phyloP scores from a whole-genome alignment of 2,113 vertebrate species.

The Phrynosoma blainvillii region DNA sequence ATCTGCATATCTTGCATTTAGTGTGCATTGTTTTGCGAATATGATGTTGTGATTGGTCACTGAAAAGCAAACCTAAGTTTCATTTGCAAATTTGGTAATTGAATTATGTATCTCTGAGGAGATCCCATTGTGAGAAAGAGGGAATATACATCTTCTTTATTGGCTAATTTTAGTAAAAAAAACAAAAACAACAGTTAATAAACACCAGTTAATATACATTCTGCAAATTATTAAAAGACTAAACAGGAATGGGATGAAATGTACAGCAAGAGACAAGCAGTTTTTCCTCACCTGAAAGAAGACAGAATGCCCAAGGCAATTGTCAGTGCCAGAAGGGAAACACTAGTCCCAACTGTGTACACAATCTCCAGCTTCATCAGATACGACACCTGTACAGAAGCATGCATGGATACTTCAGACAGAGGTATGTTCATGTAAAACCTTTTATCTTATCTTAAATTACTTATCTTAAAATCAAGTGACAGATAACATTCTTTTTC shows the following conservation, averaged over 20 bases:
- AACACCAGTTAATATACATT: constrained; percentile 11
- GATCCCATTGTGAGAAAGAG: too few species aligned
- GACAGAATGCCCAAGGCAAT: constrained; percentile 84
- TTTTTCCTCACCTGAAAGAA: constrained; percentile 83
- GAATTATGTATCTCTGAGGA: too few species aligned
- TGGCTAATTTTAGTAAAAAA: background rate
- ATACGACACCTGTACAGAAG: constrained; percentile 78
- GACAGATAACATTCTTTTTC: too few species aligned
- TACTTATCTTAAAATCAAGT: background rate
- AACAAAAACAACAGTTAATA: background rate
- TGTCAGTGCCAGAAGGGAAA: constrained; percentile 84
- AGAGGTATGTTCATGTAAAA: background rate
- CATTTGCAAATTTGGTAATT: too few species aligned
- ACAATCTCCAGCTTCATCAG: constrained; percentile 89
- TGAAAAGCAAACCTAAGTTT: too few species aligned
- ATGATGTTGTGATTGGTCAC: too few species aligned
- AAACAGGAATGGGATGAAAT: background rate
- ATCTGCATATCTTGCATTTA: too few species aligned
- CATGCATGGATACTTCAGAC: background rate
- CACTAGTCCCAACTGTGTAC: constrained; percentile 88
- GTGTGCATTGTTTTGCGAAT: too few species aligned
- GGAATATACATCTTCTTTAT: background rate
- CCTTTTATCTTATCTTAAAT: background rate
- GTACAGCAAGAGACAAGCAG: background rate
- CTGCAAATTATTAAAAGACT: background rate